A percentile compares a stretch with the other conserved stretches of the same genome.
phyloP scores from a whole-genome alignment of 2,888 invertebrate genomes.

The Parapristionchus giblindavisi region DNA sequence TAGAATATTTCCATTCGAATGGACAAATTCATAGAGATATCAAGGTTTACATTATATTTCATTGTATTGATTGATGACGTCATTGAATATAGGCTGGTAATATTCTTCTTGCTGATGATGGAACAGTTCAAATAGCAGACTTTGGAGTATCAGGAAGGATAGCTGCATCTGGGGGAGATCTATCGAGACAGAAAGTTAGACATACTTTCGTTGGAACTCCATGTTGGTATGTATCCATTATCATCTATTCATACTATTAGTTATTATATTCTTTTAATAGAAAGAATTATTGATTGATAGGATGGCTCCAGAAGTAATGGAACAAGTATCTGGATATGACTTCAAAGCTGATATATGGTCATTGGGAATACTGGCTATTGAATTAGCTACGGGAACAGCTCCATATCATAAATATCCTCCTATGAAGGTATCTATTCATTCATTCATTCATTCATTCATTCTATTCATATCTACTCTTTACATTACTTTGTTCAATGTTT shows the following conservation, averaged over 20 bases:
- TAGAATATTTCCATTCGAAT: constrained; percentile 98
- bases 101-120: constrained; percentile 94
- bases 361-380: constrained; percentile 95
- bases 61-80: too few species aligned
- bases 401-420: constrained; percentile 99
- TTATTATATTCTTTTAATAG: not conserved
- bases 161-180: constrained; percentile 86
- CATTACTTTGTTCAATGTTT: not conserved
- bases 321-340: constrained; percentile 89
- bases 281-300: too few species aligned
- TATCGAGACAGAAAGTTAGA: constrained; percentile 86
- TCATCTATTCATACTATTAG: not conserved
- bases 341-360: constrained; percentile 90
- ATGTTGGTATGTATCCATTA: constrained; percentile 79
- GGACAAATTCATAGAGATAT: constrained; percentile 94
- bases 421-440: constrained; percentile 95
- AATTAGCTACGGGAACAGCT: constrained; percentile 96
- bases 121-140: constrained; percentile 95
- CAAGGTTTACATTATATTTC: constrained; percentile 45
- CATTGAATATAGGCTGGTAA: constrained; percentile 86
- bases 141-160: constrained; percentile 98
- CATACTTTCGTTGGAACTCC: constrained; percentile 99
- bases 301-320: constrained; percentile 99
- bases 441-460: too few species aligned
- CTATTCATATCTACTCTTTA: too few species aligned